Evolutionary conservation across 2,888 invertebrate species (phyloP), one percentile per base, ranked within the genome.

Genomic region (Trichopria drosophilae): DNA sequence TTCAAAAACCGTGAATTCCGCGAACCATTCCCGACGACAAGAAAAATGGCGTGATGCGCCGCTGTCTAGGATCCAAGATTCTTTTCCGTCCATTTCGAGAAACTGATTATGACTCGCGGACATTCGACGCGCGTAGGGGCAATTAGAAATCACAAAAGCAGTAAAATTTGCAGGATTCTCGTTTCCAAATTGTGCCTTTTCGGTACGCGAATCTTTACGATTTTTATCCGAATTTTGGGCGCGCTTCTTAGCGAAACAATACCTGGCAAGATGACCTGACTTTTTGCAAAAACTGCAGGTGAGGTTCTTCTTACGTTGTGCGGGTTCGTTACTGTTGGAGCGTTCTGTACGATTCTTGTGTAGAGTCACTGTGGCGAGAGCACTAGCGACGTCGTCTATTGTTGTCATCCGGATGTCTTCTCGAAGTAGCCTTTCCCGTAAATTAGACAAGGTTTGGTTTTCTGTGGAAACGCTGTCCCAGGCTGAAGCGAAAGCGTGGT

Each of bases 361-460:
- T 28, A 44, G n/a, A 22, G 31, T 44, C 15, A 31, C 18, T 2
- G 46, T 20, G 2, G 43, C 36, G 2, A 51, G 6, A 15, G 45
- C 42, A 19, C 19, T 44, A 18, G 22, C 24, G 6, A 18, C 20
- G n/a, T 48, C 45, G 44, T 42, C 39, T 5, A 12, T 16, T n/a
- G 20, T 42, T 12, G 41, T 36, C 47, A 41, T 39, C 9, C 43
- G 39, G 6, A 29, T 3, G 26, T 53, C 50, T 19, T 56, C 53
- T n/a, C 47, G 47, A n/a, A 56, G 37, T 7, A 57, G 24, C n/a
- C 51, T 31, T 4, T 57, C 51, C 7, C 36, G 26, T 10, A 56
- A 28, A 7, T 50, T 40, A 12, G 12, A 23, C 10, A 53, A 7
- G 3, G 40, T 53, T 26, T 53, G 47, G 4, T 44, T 37, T 1